A percentile compares a stretch with the other conserved stretches of the same genome.
phyloP scores from a whole-genome alignment of 2,888 invertebrate species.

The Ceraclea dissimilis region DNA sequence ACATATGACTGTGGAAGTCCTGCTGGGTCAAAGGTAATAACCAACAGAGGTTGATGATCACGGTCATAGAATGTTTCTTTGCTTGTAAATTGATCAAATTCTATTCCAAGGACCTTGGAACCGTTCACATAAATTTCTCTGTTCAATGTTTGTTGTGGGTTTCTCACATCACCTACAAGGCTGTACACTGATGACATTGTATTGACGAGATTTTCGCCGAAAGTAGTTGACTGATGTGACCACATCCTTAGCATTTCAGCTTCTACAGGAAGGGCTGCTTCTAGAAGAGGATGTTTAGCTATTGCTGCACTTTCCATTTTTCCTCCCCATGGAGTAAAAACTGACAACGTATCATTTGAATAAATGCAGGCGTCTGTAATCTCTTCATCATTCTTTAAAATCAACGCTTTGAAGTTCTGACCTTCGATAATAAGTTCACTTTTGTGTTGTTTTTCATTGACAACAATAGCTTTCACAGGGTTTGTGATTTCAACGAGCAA shows the following conservation, averaged over 20 bases:
- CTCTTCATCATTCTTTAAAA: slow-evolving; percentile 63
- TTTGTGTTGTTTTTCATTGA: slow-evolving; percentile 24
- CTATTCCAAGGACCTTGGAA: slow-evolving; percentile 79
- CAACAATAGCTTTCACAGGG: slow-evolving; percentile 32
- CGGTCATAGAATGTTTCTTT: slow-evolving; percentile 86
- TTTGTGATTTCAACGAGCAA: slow-evolving; percentile 65
- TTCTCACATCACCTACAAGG: slow-evolving; percentile 76
- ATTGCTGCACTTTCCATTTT: slow-evolving; percentile 69
- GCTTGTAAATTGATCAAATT: slow-evolving; percentile 86
- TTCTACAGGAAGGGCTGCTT: slow-evolving; percentile 78
- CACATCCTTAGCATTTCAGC: slow-evolving; percentile 87
- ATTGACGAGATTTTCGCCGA: slow-evolving; percentile 68
- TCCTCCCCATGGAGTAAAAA: slow-evolving; percentile 68
- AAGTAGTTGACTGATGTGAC: slow-evolving; percentile 73
- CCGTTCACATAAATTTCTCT: slow-evolving; percentile 87
- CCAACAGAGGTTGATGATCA: slow-evolving; percentile 72
- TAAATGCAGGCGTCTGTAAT: slow-evolving; percentile 68
- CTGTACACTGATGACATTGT: slow-evolving; percentile 76
- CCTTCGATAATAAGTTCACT: slow-evolving; percentile 57
- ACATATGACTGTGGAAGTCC: slow-evolving; percentile 83
- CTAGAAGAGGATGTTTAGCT: slow-evolving; percentile 73
- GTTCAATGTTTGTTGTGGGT: slow-evolving; percentile 76
- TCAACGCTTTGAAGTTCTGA: slow-evolving; percentile 58
- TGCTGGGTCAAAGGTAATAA: slow-evolving; percentile 81
- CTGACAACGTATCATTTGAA: slow-evolving; percentile 70